These are phyloP conservation scores for Etia nguti DNA, from an alignment of 2,113 vertebrate species.

Conservation along the genomic window DNA sequence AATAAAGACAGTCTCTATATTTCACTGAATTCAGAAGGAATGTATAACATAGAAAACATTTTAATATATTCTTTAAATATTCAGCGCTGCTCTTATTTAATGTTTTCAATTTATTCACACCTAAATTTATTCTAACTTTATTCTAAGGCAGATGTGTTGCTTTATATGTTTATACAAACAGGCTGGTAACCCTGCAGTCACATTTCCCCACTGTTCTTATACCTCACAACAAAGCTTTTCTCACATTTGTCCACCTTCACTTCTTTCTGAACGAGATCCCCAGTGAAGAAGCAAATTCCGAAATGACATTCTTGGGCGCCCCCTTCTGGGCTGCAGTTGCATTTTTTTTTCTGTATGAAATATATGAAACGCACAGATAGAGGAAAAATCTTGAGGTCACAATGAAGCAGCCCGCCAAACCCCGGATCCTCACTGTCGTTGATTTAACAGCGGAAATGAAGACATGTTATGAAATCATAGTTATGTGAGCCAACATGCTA, in stretches of 20 bases:
- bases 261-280: background rate
- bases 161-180: background rate
- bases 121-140: background rate
- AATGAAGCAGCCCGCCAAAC: background rate
- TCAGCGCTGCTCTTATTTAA: background rate
- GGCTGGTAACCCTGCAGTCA: background rate
- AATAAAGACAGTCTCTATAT: background rate
- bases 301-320: slow-evolving; percentile 60
- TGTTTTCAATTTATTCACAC: background rate
- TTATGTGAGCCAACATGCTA: slow-evolving; percentile 5
- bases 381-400: background rate
- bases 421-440: slow-evolving; percentile 5
- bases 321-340: slow-evolving; percentile 47
- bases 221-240: background rate
- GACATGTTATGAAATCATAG: slow-evolving; percentile 20
- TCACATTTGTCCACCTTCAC: background rate
- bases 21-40: background rate
- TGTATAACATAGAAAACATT: background rate
- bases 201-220: background rate
- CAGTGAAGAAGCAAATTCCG: background rate
- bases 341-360: background rate
- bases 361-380: background rate
- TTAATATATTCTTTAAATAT: background rate
- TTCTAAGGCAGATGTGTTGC: background rate
- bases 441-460: slow-evolving; percentile 38